A percentile compares a stretch with the other conserved stretches of the same genome.
Conservation (phyloP, 2,113 vertebrate species). For the Syngnathus floridae region DNA sequence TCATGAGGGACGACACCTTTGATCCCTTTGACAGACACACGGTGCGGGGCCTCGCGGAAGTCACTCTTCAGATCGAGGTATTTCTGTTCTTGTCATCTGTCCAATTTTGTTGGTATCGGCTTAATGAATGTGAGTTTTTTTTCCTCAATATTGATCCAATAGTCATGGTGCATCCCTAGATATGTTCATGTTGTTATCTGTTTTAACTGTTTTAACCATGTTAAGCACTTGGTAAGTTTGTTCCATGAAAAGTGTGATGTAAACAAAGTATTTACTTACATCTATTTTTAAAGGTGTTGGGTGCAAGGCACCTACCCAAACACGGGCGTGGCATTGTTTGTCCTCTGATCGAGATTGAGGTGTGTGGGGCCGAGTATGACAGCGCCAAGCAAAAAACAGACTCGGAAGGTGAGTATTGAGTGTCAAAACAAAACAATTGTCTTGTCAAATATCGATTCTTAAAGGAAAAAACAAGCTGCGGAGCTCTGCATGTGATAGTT, state of each 20-base stretch:
- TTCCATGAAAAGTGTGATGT: background rate
- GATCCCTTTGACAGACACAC: slow-evolving; percentile 92
- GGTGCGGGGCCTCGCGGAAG: slow-evolving; percentile 73
- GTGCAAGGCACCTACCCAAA: slow-evolving; percentile 92
- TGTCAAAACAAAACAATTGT: background rate
- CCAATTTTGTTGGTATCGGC: too few species aligned
- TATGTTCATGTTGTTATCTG: background rate
- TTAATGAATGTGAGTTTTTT: too few species aligned
- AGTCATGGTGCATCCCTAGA: too few species aligned
- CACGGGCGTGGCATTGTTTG: slow-evolving; percentile 94
- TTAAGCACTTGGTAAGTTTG: background rate
- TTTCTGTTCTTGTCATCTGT: background rate
- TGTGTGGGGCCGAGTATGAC: slow-evolving; percentile 92
- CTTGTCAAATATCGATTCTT: too few species aligned
- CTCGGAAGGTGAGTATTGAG: slow-evolving; percentile 77
- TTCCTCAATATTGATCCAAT: too few species aligned
- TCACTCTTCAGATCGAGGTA: slow-evolving; percentile 82
- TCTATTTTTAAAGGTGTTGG: slow-evolving; percentile 76
- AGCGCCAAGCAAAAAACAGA: slow-evolving; percentile 90
- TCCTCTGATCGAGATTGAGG: slow-evolving; percentile 93
- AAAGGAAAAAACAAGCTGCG: too few species aligned
- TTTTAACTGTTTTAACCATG: background rate
- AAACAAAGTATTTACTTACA: background rate
- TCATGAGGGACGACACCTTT: slow-evolving; percentile 91
- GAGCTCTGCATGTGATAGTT: too few species aligned